These are phyloP conservation scores for Arrhopalites spinosus DNA, from an alignment of 2,888 invertebrate species.

Conservation along the genomic window DNA sequence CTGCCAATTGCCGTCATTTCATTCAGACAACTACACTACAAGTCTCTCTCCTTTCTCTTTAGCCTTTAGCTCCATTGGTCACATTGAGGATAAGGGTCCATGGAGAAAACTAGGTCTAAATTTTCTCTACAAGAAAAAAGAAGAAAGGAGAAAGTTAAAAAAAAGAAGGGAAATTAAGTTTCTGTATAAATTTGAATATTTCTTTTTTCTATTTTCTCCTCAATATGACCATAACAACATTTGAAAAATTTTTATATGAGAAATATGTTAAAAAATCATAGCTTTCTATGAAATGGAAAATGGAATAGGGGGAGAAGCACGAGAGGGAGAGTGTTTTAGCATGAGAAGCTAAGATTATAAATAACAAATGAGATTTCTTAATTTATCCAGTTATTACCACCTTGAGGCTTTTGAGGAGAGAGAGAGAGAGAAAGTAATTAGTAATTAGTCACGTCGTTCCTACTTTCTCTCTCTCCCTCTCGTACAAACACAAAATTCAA, in stretches of 20 bases:
- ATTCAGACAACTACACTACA: not conserved
- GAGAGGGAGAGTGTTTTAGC: not conserved
- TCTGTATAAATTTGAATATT: too few relatives aligned
- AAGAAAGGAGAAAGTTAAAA: too few relatives aligned
- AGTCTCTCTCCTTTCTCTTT: not conserved
- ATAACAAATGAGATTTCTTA: conserved; percentile 37
- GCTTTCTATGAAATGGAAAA: not conserved
- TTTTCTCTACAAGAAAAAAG: too few relatives aligned
- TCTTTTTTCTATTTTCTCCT: too few relatives aligned
- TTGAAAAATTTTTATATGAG: too few relatives aligned
- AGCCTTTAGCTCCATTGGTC: not conserved
- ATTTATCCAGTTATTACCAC: conserved; percentile 34
- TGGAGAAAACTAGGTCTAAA: too few relatives aligned
- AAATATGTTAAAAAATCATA: too few relatives aligned
- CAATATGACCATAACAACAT: too few relatives aligned
- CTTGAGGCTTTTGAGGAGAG: conserved; percentile 15
- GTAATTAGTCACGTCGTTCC: conserved; percentile 32
- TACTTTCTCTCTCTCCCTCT: not conserved
- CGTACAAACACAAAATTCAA: not conserved
- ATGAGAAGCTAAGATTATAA: conserved; percentile 14
- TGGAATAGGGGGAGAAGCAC: not conserved
- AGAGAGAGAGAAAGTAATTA: conserved; percentile 3
- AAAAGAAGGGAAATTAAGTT: too few relatives aligned
- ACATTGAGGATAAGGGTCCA: too few relatives aligned
- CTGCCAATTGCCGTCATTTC: not conserved